These are phyloP conservation scores for Charaxes varanes DNA, from an alignment of 1,140 invertebrate species.

Conservation along the genomic window DNA sequence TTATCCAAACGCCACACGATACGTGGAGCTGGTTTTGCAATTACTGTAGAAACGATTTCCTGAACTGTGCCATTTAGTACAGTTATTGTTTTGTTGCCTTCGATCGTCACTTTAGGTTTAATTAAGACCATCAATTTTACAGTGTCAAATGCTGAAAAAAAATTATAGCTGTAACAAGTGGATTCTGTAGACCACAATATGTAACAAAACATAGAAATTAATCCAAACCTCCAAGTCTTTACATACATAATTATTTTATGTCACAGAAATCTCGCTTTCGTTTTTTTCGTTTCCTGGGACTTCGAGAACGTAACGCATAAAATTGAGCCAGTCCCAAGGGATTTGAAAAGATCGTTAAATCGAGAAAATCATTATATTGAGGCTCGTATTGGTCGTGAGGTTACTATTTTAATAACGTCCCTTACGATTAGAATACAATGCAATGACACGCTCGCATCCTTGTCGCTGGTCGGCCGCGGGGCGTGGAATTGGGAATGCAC, in stretches of 20 bases:
- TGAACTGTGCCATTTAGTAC: conserved; percentile 31
- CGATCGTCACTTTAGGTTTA: conserved; percentile 39
- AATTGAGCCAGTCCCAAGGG: too few relatives aligned
- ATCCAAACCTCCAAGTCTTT: too few relatives aligned
- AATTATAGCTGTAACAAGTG: background rate
- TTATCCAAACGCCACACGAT: conserved; percentile 52
- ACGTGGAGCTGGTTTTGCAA: conserved; percentile 36
- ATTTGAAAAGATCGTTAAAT: too few relatives aligned
- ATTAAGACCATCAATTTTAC: conserved; percentile 35
- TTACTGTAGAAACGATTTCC: conserved; percentile 30
- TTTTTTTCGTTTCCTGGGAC: too few relatives aligned
- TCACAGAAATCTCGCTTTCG: too few relatives aligned
- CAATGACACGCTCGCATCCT: conserved; percentile 24
- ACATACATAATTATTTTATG: too few relatives aligned
- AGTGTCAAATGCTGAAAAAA: conserved; percentile 35
- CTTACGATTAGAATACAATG: conserved; percentile 22
- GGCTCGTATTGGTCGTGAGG: too few relatives aligned
- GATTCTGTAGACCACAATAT: background rate
- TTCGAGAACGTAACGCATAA: too few relatives aligned
- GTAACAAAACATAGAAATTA: background rate
- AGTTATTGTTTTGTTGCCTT: conserved; percentile 39
- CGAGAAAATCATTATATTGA: too few relatives aligned
- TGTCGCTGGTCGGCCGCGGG: conserved; percentile 1
- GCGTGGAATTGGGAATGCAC: conserved; percentile 20
- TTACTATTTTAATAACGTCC: conserved; percentile 15